phyloP scores from a whole-genome alignment of 1,140 invertebrate species.

The Aricia agestis region DNA sequence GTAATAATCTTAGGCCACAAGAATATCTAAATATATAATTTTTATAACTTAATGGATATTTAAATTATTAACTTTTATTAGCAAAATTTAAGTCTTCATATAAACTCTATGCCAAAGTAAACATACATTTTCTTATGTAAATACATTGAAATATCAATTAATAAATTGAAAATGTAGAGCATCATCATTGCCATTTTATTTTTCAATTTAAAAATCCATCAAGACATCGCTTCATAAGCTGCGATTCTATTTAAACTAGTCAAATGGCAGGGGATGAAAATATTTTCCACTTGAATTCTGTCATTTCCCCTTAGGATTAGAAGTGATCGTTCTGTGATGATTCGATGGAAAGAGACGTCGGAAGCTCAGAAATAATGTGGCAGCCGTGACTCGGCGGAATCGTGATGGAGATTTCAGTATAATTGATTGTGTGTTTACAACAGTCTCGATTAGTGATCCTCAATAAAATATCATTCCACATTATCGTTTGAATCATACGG shows the following conservation, averaged over 20 bases:
- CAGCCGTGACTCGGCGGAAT: constrained; percentile 48
- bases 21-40: too few species aligned
- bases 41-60: too few species aligned
- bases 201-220: neutral
- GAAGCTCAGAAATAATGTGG: constrained; percentile 48
- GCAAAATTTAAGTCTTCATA: too few species aligned
- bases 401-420: constrained; percentile 48
- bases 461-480: neutral
- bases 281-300: constrained; percentile 41
- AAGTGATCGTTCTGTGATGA: constrained; percentile 36
- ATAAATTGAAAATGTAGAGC: neutral
- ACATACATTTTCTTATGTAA: neutral
- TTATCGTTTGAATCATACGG: neutral
- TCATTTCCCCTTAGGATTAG: constrained; percentile 36
- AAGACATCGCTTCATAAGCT: neutral
- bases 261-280: constrained; percentile 30
- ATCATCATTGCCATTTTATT: neutral
- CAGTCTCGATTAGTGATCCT: constrained; percentile 27
- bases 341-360: constrained; percentile 34
- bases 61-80: too few species aligned
- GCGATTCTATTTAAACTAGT: constrained; percentile 18
- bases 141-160: neutral
- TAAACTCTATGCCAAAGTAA: too few species aligned
- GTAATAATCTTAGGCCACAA: too few species aligned
- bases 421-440: constrained; percentile 58